phyloP scores from a whole-genome alignment of 1,140 invertebrate genomes.

The Drosophila kurseongensis region DNA sequence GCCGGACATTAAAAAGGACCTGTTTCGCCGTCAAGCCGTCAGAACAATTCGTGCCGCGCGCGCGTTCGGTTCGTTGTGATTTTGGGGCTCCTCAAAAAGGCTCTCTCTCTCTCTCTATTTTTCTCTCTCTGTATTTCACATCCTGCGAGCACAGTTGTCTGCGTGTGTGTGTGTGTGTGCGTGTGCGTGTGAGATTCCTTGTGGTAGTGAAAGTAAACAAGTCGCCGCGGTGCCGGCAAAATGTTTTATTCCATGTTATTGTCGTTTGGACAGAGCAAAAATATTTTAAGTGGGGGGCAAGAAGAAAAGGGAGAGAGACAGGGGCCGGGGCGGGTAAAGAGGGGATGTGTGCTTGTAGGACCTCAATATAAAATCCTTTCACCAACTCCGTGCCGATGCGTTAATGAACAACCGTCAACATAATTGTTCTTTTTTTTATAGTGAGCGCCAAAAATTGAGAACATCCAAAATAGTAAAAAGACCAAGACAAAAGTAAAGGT shows the following conservation, averaged over 20 bases:
- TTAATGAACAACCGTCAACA: constrained; percentile 23
- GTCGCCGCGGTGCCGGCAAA: constrained; percentile 56
- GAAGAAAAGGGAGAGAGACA: neutral
- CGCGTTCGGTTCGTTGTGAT: constrained; percentile 73
- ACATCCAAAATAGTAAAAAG: constrained; percentile 1
- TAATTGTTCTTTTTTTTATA: constrained; percentile 43
- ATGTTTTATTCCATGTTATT: constrained; percentile 39
- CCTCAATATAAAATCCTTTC: constrained; percentile 2
- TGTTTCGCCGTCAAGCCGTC: constrained; percentile 37
- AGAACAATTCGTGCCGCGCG: constrained; percentile 79
- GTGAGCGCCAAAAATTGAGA: constrained; percentile 21
- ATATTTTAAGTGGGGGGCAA: constrained; percentile 4
- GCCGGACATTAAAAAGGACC: constrained; percentile 62
- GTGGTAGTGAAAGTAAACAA: constrained; percentile 73
- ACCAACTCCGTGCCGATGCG: constrained; percentile 15
- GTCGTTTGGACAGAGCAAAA: constrained; percentile 18
- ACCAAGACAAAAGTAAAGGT: neutral
- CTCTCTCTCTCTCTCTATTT: neutral
- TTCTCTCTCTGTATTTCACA: constrained; percentile 14
- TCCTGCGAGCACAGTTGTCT: neutral
- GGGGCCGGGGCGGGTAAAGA: neutral
- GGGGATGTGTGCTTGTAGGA: neutral
- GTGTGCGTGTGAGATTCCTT: constrained; percentile 16
- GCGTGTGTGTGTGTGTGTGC: constrained; percentile 7
- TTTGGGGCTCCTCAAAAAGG: constrained; percentile 9